Conservation (phyloP, 1,140 invertebrate genomes). For the Atta colombica region DNA sequence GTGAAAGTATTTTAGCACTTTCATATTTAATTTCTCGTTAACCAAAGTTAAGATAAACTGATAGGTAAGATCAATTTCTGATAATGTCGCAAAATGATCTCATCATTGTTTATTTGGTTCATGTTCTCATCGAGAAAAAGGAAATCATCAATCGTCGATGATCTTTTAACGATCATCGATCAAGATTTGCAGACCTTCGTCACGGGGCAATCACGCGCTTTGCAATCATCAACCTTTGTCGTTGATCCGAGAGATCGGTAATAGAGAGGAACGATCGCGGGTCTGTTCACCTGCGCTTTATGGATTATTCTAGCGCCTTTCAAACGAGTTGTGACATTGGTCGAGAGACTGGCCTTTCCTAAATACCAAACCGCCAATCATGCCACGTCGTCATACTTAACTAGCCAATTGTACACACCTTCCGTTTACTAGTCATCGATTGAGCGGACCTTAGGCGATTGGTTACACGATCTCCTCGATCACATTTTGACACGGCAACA, state of each 20-base stretch:
- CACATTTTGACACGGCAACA: neutral
- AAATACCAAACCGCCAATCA: constrained; percentile 86
- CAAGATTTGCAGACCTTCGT: constrained; percentile 67
- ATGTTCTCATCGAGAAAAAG: neutral
- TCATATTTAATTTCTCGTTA: neutral
- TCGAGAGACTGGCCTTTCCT: constrained; percentile 84
- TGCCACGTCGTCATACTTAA: constrained; percentile 81
- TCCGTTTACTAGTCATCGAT: constrained; percentile 58
- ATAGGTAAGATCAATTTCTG: neutral
- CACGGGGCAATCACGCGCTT: constrained; percentile 41
- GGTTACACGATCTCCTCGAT: constrained; percentile 26
- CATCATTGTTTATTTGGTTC: too few species aligned
- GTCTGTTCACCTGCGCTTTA: constrained; percentile 75
- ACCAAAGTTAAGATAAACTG: neutral
- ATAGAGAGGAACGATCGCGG: constrained; percentile 47
- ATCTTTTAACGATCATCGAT: constrained; percentile 31
- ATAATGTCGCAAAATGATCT: neutral
- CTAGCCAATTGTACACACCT: constrained; percentile 57
- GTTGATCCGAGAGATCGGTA: constrained; percentile 56
- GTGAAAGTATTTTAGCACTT: neutral
- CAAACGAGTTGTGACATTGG: constrained; percentile 86
- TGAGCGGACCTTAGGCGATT: constrained; percentile 51
- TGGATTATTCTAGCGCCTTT: constrained; percentile 83
- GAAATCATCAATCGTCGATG: neutral
- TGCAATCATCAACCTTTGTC: constrained; percentile 70